A percentile compares a stretch with the other conserved stretches of the same genome.
These are phyloP conservation scores for Boloria euphrosyne DNA, from an alignment of 2,888 invertebrate species.

Conservation along the genomic window DNA sequence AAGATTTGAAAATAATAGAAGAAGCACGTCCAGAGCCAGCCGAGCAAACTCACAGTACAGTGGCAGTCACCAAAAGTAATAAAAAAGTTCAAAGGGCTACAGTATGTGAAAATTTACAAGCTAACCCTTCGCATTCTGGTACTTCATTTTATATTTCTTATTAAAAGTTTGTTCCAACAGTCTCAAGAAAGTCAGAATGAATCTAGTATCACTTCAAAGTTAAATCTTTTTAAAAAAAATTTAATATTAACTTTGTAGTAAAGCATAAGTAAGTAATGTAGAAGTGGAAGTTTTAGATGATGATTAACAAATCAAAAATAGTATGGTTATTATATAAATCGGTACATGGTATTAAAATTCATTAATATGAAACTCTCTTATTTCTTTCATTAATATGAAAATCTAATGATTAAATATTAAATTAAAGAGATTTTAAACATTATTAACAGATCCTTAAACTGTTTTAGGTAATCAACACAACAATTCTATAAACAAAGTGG, in stretches of 20 bases:
- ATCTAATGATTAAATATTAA: neutral
- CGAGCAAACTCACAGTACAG: conserved; percentile 68
- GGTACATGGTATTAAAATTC: no score
- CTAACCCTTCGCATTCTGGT: conserved; percentile 61
- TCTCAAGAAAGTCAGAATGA: no score
- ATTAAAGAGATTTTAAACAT: neutral
- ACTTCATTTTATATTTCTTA: neutral
- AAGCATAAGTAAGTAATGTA: no score
- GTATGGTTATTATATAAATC: no score
- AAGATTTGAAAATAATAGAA: conserved; percentile 88
- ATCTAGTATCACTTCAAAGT: no score
- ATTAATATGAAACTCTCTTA: no score
- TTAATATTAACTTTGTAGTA: no score
- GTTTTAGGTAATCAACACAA: conserved; percentile 27
- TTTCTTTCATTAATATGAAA: no score
- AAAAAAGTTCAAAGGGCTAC: conserved; percentile 65
- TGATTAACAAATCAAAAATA: no score
- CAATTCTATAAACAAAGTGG: conserved; percentile 37
- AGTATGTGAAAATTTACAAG: conserved; percentile 69
- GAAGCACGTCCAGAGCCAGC: conserved; percentile 79
- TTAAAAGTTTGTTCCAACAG: neutral
- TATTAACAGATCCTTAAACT: conserved; percentile 8
- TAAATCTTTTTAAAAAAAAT: no score
- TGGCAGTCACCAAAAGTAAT: conserved; percentile 59
- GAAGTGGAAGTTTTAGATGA: no score